Percentiles rank a stretch among this genome's conserved stretches.
Evolutionary conservation across 2,888 invertebrate species (phyloP).

Genomic region (Aleiodes testaceus): DNA sequence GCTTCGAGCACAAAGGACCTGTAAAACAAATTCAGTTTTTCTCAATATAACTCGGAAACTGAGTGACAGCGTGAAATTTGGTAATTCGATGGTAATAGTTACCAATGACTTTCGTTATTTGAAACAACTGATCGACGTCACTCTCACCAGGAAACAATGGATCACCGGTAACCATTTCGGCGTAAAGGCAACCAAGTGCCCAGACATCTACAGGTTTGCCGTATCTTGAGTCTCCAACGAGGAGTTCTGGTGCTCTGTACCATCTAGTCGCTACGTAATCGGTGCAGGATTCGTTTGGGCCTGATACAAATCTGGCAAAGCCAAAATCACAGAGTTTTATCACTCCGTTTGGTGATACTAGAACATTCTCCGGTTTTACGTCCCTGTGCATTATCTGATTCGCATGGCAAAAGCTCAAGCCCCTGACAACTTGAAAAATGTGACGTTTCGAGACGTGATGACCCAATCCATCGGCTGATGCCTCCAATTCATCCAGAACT

Average conservation of each 20-base stretch:
- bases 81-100: too few species aligned
- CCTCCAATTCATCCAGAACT: conserved; percentile 87
- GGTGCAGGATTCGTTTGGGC: conserved; percentile 86
- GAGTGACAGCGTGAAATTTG: too few species aligned
- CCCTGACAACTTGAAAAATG: conserved; percentile 87
- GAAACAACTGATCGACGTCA: conserved; percentile 90
- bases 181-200: conserved; percentile 89
- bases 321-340: conserved; percentile 95
- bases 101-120: conserved; percentile 87
- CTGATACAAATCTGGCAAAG: conserved; percentile 84
- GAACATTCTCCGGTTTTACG: conserved; percentile 91
- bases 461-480: conserved; percentile 81
- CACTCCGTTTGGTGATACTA: conserved; percentile 85
- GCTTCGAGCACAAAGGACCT: conserved; percentile 61
- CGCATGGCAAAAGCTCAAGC: conserved; percentile 86
- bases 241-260: conserved; percentile 90
- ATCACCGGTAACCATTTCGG: conserved; percentile 90
- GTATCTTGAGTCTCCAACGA: conserved; percentile 86
- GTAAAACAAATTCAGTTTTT: conserved; percentile 6
- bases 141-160: conserved; percentile 92
- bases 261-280: conserved; percentile 93
- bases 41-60: too few species aligned
- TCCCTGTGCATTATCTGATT: conserved; percentile 92
- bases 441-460: conserved; percentile 83
- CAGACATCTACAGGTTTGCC: conserved; percentile 88